These are phyloP conservation scores for Drosophila nebulosa DNA, from an alignment of 1,140 invertebrate species.

Conservation along the genomic window DNA sequence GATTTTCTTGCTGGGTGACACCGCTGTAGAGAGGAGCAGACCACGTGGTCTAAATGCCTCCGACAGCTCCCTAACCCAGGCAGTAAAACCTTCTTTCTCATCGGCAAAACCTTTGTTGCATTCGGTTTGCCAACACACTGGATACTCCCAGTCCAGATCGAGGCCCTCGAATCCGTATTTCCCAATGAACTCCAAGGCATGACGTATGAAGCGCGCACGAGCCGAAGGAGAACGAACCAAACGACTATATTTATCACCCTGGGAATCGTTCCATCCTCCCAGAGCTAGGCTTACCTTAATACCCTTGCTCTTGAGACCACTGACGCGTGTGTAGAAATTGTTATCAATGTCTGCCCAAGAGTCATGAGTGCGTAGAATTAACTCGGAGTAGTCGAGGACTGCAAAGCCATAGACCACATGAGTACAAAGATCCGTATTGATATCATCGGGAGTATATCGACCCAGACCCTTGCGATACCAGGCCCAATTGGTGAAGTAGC, in stretches of 20 bases:
- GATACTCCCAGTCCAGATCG: conserved; percentile 96
- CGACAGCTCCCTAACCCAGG: conserved; percentile 88
- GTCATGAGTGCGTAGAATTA: conserved; percentile 91
- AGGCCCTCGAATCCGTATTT: conserved; percentile 93
- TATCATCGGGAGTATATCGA: conserved; percentile 91
- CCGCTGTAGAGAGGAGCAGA: conserved; percentile 89
- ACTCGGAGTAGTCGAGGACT: conserved; percentile 89
- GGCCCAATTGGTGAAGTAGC: conserved; percentile 97
- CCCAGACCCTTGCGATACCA: conserved; percentile 93
- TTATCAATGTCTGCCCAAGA: conserved; percentile 95
- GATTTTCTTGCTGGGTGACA: conserved; percentile 93
- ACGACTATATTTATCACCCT: conserved; percentile 91
- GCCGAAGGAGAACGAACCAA: conserved; percentile 88
- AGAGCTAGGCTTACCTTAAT: conserved; percentile 91
- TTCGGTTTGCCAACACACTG: conserved; percentile 85
- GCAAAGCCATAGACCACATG: conserved; percentile 96
- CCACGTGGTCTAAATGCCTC: conserved; percentile 88
- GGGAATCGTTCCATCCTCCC: conserved; percentile 95
- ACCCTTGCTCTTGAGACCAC: conserved; percentile 89
- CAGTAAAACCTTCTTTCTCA: conserved; percentile 90
- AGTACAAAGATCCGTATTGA: conserved; percentile 92
- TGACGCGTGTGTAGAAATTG: conserved; percentile 91
- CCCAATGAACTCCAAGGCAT: conserved; percentile 89
- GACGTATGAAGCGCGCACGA: conserved; percentile 87
- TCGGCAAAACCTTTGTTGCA: conserved; percentile 91